Conservation (phyloP, 2,888 invertebrate genomes). For the Trachelus stipa region DNA sequence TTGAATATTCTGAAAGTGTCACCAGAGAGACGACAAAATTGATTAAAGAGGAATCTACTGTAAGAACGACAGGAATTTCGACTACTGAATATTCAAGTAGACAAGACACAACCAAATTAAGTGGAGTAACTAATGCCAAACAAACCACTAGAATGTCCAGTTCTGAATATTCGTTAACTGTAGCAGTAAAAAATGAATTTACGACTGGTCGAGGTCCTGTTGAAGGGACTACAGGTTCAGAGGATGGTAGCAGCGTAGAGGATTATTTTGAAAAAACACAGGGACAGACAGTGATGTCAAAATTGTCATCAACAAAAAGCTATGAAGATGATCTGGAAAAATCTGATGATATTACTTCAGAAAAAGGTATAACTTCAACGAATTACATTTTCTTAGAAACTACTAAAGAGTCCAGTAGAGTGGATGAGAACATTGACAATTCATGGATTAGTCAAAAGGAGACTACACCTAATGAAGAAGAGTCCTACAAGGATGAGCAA, state of each 20-base stretch:
- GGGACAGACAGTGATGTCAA: not conserved
- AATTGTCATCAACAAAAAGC: not conserved
- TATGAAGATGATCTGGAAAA: not conserved
- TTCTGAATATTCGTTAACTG: not conserved
- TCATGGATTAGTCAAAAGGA: not conserved
- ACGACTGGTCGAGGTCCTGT: not conserved
- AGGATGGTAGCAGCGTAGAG: not conserved
- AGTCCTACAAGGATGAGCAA: slow-evolving; percentile 64
- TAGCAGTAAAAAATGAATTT: not conserved
- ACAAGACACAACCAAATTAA: not conserved
- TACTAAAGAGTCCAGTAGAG: not conserved
- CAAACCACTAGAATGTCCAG: not conserved
- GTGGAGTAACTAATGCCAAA: not conserved
- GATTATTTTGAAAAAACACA: not conserved
- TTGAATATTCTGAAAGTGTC: not conserved
- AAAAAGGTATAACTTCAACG: not conserved
- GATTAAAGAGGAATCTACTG: too few relatives aligned
- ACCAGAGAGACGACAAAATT: not conserved
- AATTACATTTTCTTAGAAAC: not conserved
- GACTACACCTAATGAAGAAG: slow-evolving; percentile 34
- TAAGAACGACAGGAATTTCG: not conserved
- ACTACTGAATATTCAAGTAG: not conserved
- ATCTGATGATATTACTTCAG: not conserved
- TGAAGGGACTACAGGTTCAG: not conserved
- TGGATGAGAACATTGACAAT: not conserved